phyloP scores from a whole-genome alignment of 1,140 invertebrate species.

The Campodea augens region DNA sequence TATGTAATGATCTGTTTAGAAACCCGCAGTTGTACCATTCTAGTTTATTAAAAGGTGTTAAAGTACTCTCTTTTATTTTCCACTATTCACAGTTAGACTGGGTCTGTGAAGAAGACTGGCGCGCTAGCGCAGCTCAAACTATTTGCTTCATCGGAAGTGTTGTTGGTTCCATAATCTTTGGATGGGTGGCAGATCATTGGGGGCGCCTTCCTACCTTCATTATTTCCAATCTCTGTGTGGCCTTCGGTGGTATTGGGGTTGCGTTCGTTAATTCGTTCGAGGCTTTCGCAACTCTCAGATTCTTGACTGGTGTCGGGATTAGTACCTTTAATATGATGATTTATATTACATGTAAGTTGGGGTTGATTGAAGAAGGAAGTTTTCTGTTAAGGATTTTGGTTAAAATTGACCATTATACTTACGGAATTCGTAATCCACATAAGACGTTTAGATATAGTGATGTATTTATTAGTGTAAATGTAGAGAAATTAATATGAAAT shows the following conservation, averaged over 20 bases:
- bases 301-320: conserved; percentile 66
- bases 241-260: conserved; percentile 50
- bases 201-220: conserved; percentile 65
- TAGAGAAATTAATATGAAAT: too few relatives aligned
- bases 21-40: too few relatives aligned
- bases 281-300: conserved; percentile 54
- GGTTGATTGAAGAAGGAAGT: too few relatives aligned
- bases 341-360: conserved; percentile 61
- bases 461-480: too few relatives aligned
- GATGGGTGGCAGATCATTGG: conserved; percentile 63
- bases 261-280: conserved; percentile 47
- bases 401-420: too few relatives aligned
- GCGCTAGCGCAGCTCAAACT: conserved; percentile 51
- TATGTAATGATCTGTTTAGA: too few relatives aligned
- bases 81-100: conserved; percentile 52
- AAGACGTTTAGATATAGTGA: too few relatives aligned
- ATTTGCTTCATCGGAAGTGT: conserved; percentile 73
- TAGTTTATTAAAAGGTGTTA: too few relatives aligned
- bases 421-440: too few relatives aligned
- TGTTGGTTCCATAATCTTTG: conserved; percentile 61
- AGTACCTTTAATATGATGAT: conserved; percentile 85
- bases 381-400: too few relatives aligned
- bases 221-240: conserved; percentile 53
- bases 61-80: too few relatives aligned
- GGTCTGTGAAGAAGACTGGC: conserved; percentile 62